Evolutionary conservation across 2,888 invertebrate genomes (phyloP).

Genomic region (Theretra japonica): DNA sequence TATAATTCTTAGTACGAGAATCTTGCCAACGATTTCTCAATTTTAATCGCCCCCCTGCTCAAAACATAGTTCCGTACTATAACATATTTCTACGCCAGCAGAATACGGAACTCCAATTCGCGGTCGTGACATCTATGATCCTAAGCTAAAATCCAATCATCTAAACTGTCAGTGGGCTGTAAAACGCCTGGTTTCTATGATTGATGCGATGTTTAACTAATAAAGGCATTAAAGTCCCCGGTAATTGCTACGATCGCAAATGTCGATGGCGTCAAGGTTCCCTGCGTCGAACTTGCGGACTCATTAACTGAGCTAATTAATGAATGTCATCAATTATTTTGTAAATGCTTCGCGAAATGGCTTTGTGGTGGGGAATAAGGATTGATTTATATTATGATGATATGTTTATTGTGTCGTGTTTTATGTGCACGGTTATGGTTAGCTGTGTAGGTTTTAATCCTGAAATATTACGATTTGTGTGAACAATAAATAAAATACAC

Average conservation of each 20-base stretch:
- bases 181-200: conserved; percentile 10
- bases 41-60: too few relatives aligned
- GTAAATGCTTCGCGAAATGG: background rate
- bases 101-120: background rate
- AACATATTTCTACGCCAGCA: background rate
- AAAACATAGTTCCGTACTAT: background rate
- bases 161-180: background rate
- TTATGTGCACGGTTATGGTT: background rate
- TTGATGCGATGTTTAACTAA: conserved; percentile 26
- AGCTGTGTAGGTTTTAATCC: background rate
- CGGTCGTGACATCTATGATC: conserved; percentile 4
- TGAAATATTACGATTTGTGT: background rate
- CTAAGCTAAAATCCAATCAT: background rate
- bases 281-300: conserved; percentile 18
- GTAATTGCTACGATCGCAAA: conserved; percentile 25
- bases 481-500: too few relatives aligned
- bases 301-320: conserved; percentile 16
- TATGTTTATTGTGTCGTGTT: background rate
- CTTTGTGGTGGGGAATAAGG: background rate
- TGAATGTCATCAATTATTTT: background rate
- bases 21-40: too few relatives aligned
- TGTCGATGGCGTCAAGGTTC: conserved; percentile 29
- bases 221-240: conserved; percentile 14
- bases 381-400: background rate
- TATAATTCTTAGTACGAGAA: too few relatives aligned